Evolutionary conservation across 2,113 vertebrate species (phyloP).

Genomic region (Carlito syrichta): DNA sequence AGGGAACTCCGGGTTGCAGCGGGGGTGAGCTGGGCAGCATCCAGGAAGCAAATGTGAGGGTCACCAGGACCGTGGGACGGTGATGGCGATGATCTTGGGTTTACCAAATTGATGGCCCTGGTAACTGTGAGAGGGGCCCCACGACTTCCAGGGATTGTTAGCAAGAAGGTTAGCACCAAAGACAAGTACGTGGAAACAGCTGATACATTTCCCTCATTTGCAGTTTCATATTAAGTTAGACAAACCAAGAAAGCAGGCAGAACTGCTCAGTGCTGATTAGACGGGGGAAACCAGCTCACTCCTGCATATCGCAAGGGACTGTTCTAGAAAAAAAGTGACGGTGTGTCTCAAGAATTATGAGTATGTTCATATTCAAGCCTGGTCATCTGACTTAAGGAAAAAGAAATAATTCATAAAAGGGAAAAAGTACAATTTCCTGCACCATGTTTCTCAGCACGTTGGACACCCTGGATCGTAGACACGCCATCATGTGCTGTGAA

Average conservation of each 20-base stretch:
- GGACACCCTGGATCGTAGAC: not conserved
- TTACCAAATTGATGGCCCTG: not conserved
- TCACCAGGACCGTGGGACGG: not conserved
- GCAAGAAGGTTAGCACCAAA: too few relatives aligned
- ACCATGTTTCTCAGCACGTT: rapidly evolving
- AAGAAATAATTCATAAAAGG: not conserved
- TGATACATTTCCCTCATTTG: not conserved
- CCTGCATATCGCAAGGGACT: not conserved
- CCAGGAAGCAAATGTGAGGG: not conserved
- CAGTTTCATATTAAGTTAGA: not conserved
- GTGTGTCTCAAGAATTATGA: not conserved
- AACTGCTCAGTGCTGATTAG: not conserved
- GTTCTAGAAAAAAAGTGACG: not conserved
- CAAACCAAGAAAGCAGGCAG: not conserved
- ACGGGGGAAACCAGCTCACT: not conserved
- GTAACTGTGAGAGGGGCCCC: not conserved
- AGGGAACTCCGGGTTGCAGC: not conserved
- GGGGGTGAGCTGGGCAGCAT: not conserved
- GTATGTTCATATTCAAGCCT: not conserved
- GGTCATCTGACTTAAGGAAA: not conserved
- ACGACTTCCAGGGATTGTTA: not conserved
- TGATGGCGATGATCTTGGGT: not conserved
- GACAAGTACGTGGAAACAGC: not conserved
- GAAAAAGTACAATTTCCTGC: not conserved
- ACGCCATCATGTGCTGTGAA: not conserved